A percentile compares a stretch with the other conserved stretches of the same genome.
Evolutionary conservation across 2,113 vertebrate genomes (phyloP).

Genomic region (Heteronetta atricapilla): DNA sequence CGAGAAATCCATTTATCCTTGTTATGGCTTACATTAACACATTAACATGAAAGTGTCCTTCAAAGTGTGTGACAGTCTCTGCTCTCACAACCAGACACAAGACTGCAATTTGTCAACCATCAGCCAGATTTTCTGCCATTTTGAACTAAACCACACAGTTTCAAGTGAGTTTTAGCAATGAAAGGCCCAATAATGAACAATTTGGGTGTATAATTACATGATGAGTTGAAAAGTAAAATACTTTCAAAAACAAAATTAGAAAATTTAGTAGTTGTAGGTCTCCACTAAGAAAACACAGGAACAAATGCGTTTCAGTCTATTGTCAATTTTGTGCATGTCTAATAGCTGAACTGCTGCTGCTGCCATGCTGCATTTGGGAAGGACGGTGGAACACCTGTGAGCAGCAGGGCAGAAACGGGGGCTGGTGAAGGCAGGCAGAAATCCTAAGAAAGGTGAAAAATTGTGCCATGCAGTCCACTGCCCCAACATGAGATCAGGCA

Average conservation of each 20-base stretch:
- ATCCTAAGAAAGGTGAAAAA: accelerated
- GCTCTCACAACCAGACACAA: neutral
- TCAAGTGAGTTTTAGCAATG: neutral
- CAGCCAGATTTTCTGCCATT: neutral
- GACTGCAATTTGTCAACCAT: neutral
- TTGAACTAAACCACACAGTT: neutral
- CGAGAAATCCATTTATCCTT: neutral
- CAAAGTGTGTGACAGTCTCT: neutral
- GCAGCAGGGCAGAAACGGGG: neutral
- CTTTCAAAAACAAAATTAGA: neutral
- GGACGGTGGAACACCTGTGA: accelerated
- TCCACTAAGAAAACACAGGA: neutral
- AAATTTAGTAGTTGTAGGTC: neutral
- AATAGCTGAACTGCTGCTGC: neutral
- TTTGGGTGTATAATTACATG: neutral
- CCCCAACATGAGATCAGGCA: neutral
- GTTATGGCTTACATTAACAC: neutral
- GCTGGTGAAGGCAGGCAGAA: neutral
- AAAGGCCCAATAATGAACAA: neutral
- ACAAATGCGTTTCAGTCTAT: neutral
- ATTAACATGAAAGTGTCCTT: neutral
- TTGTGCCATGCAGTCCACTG: neutral
- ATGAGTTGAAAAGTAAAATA: neutral
- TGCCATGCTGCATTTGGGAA: neutral
- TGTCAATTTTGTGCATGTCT: neutral